phyloP scores from a whole-genome alignment of 1,140 invertebrate species.

The Babylonia areolata region DNA sequence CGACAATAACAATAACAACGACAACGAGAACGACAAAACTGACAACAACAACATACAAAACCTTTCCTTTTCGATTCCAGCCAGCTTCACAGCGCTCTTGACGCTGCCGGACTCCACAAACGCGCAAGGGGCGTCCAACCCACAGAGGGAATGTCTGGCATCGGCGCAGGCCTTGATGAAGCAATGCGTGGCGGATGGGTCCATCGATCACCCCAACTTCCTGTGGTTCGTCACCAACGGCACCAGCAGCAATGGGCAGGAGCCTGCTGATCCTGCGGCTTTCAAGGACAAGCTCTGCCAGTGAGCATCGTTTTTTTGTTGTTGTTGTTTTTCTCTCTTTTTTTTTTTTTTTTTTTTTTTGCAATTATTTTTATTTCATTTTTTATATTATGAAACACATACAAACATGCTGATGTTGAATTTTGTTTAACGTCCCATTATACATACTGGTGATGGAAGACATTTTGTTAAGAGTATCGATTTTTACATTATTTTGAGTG shows the following conservation, averaged over 20 bases:
- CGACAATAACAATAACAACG: too few species aligned
- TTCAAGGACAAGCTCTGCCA: slow-evolving; percentile 39
- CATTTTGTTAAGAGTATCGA: too few species aligned
- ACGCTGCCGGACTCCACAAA: not conserved
- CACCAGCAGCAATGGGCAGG: slow-evolving; percentile 29
- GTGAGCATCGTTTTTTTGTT: slow-evolving; percentile 12
- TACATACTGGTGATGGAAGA: too few species aligned
- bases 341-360: not conserved
- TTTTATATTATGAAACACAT: too few species aligned
- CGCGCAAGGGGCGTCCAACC: not conserved
- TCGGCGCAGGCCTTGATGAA: not conserved
- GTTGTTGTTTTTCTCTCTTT: not conserved
- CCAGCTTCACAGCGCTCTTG: not conserved
- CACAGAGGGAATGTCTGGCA: not conserved
- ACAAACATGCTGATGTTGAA: too few species aligned
- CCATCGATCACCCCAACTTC: slow-evolving; percentile 19
- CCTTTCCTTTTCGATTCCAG: not conserved
- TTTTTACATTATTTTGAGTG: too few species aligned
- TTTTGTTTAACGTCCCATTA: too few species aligned
- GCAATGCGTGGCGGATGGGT: slow-evolving; percentile 4
- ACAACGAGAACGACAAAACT: too few species aligned
- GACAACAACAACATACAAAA: not conserved
- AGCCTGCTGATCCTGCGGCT: slow-evolving; percentile 20
- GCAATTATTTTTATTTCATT: too few species aligned
- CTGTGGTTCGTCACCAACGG: slow-evolving; percentile 48